phyloP scores from a whole-genome alignment of 2,797 vertebrate species.

The Pygocentrus nattereri region DNA sequence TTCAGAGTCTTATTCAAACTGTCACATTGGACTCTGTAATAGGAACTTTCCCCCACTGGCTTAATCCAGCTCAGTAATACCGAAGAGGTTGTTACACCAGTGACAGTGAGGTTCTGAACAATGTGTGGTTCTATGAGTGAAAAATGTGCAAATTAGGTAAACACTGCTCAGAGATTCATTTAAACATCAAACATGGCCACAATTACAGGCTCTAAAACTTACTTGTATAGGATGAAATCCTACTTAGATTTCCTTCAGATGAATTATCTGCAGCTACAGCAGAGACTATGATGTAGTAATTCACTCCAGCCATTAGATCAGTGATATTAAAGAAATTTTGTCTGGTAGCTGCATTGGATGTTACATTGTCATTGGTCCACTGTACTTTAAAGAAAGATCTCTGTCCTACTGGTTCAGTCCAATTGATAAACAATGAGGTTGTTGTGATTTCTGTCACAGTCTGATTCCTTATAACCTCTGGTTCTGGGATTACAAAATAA shows the following conservation, averaged over 20 bases:
- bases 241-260: constrained; percentile 11
- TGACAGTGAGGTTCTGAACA: constrained; percentile 11
- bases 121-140: constrained; percentile 14
- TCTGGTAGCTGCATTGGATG: background rate
- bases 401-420: background rate
- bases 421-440: background rate
- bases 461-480: background rate
- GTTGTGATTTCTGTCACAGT: background rate
- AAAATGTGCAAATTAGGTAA: background rate
- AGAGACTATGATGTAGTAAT: background rate
- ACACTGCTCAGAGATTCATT: too few species aligned
- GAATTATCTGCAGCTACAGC: background rate
- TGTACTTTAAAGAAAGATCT: background rate
- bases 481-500: background rate
- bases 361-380: background rate
- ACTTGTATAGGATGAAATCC: constrained; percentile 11
- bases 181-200: too few species aligned
- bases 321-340: background rate
- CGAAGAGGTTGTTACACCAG: constrained; percentile 21
- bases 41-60: background rate
- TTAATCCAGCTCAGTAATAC: constrained; percentile 37
- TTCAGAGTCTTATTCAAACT: background rate
- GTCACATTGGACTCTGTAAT: constrained; percentile 25
- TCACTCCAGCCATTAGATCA: constrained; percentile 22
- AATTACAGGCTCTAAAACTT: background rate